A percentile compares a stretch with the other conserved stretches of the same genome.
Evolutionary conservation across 2,888 invertebrate species (phyloP).

Genomic region (Callyntrura sp.): DNA sequence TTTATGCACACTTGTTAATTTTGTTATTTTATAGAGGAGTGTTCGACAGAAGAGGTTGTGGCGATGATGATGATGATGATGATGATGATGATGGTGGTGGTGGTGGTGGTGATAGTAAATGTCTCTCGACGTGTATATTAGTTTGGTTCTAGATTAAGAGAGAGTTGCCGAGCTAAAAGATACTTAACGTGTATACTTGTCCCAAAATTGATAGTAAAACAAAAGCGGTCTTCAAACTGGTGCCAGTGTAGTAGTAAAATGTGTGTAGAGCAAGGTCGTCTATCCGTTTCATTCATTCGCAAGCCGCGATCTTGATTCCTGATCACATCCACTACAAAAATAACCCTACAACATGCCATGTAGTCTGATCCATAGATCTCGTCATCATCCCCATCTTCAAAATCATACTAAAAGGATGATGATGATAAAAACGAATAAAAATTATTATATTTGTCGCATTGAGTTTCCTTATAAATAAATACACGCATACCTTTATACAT

Average conservation of each 20-base stretch:
- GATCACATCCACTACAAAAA: constrained; percentile 16
- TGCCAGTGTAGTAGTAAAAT: constrained; percentile 55
- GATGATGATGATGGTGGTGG: not conserved
- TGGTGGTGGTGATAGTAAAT: not conserved
- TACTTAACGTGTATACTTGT: constrained; percentile 27
- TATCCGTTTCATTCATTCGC: constrained; percentile 66
- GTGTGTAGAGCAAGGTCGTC: constrained; percentile 69
- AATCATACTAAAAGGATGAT: not conserved
- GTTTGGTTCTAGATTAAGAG: not conserved
- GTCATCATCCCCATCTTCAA: not conserved
- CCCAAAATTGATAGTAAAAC: constrained; percentile 12
- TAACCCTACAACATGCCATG: not conserved
- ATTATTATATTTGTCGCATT: not conserved
- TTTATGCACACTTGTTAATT: constrained; percentile 52
- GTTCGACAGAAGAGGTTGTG: not conserved
- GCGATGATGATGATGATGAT: not conserved
- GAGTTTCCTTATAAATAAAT: constrained; percentile 25
- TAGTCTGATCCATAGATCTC: constrained; percentile 16
- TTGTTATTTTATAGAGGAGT: constrained; percentile 47
- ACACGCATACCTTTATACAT: not conserved
- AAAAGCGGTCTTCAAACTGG: constrained; percentile 58
- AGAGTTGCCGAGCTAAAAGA: not conserved
- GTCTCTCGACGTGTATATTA: no score
- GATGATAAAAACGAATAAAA: constrained; percentile 1
- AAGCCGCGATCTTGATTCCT: constrained; percentile 5